These are phyloP conservation scores for Drosophila albomicans DNA, from an alignment of 1,140 invertebrate genomes.

Conservation along the genomic window DNA sequence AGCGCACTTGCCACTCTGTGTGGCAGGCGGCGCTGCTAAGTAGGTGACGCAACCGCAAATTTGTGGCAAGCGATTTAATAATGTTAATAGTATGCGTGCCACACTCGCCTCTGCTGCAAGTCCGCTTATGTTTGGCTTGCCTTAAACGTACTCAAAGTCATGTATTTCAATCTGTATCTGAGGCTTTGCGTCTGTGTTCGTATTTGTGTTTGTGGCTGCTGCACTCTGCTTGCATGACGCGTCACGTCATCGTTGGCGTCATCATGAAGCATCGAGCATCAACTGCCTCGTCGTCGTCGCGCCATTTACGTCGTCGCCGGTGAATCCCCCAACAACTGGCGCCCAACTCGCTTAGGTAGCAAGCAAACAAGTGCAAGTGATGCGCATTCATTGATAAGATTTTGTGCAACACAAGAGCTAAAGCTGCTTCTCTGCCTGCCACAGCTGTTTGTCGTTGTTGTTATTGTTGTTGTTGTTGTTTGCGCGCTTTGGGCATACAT, in stretches of 20 bases:
- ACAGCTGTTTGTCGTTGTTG: slow-evolving; percentile 9
- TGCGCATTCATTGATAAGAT: slow-evolving; percentile 83
- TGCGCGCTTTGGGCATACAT: slow-evolving; percentile 74
- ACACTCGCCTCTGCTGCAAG: slow-evolving; percentile 3
- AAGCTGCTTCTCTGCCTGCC: slow-evolving; percentile 2
- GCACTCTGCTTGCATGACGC: slow-evolving; percentile 42
- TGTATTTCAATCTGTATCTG: slow-evolving; percentile 9
- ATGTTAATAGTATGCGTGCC: slow-evolving; percentile 68
- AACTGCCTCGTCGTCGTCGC: slow-evolving; percentile 28
- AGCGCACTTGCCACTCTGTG: slow-evolving; percentile 15
- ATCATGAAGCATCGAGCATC: slow-evolving; percentile 16
- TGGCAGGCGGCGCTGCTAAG: slow-evolving; percentile 57
- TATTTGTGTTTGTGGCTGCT: slow-evolving; percentile 10
- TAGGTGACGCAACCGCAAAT: slow-evolving; percentile 83
- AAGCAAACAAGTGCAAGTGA: slow-evolving; percentile 80
- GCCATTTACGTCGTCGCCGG: slow-evolving; percentile 70
- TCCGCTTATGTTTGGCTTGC: no score
- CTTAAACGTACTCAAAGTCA: slow-evolving; percentile 2
- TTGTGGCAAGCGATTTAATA: slow-evolving; percentile 80
- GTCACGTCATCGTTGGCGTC: slow-evolving; percentile 69
- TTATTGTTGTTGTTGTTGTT: slow-evolving; percentile 25
- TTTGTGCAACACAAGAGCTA: slow-evolving; percentile 59
- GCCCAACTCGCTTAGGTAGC: slow-evolving; percentile 27
- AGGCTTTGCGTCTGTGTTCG: slow-evolving; percentile 3
- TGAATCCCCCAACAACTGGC: slow-evolving; percentile 17